Conservation (phyloP, 2,797 vertebrate genomes). For the Etheostoma perlongum region DNA sequence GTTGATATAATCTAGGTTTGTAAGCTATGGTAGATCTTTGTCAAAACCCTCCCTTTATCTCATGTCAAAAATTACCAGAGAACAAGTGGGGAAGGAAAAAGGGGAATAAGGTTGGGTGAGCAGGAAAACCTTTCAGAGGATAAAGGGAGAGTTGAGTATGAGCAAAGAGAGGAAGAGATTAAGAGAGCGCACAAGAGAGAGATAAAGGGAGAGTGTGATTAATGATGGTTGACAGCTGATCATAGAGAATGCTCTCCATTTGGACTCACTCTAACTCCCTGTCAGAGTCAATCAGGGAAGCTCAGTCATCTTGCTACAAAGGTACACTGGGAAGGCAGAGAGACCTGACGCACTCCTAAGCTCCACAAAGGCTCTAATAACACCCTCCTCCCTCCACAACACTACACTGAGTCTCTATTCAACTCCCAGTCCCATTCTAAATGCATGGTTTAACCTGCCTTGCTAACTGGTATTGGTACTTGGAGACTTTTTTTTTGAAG, state of each 20-base stretch:
- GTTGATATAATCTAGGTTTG: slow-evolving; percentile 70
- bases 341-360: slow-evolving; percentile 72
- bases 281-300: slow-evolving; percentile 85
- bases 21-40: slow-evolving; percentile 67
- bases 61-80: slow-evolving; percentile 59
- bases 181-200: slow-evolving; percentile 66
- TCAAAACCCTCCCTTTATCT: slow-evolving; percentile 59
- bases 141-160: slow-evolving; percentile 49
- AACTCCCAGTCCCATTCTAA: slow-evolving; percentile 41
- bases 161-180: slow-evolving; percentile 73
- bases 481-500: slow-evolving; percentile 15
- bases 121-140: slow-evolving; percentile 51
- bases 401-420: slow-evolving; percentile 56
- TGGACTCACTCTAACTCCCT: slow-evolving; percentile 84
- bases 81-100: slow-evolving; percentile 41
- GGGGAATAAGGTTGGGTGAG: slow-evolving; percentile 31
- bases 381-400: slow-evolving; percentile 50
- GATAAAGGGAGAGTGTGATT: slow-evolving; percentile 79
- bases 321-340: slow-evolving; percentile 78
- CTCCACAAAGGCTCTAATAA: slow-evolving; percentile 80
- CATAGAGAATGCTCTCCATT: slow-evolving; percentile 85
- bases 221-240: slow-evolving; percentile 86
- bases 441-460: slow-evolving; percentile 54
- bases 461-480: slow-evolving; percentile 46
- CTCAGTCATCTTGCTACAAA: slow-evolving; percentile 82